Evolutionary conservation across 2,888 invertebrate genomes (phyloP), one percentile per base, ranked within the genome.

Genomic region (Dromius quadrimaculatus): DNA sequence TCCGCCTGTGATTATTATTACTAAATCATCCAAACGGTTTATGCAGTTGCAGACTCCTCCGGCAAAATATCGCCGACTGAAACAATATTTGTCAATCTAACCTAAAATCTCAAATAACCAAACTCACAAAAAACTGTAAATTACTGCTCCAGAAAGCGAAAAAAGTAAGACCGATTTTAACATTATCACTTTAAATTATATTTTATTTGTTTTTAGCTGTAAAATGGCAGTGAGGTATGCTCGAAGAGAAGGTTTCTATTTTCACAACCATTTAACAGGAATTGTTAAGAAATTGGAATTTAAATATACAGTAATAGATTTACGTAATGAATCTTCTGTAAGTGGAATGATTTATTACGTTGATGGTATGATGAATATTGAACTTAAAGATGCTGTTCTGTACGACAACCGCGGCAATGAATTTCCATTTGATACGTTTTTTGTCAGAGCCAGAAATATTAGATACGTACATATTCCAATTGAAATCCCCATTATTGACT

Each of bases 291-390:
- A 87, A 63, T 81, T 90, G 63, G 85, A 88, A 81, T 86, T 86
- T 5, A 81, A 85, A 75, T 86, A 85, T 75, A 87, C 89, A 2
- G 87, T 86, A 17, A 83, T 91, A 22, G 91, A 91, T 81, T 82
- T 91, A 47, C 83, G 89, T 74, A 89, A 91, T 80, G 90, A 91
- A 77, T 81, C 87, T 0, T 86, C 84, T 76, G 83, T 90, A 32
- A 86, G 86, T 77, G 91, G 91, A 43, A 81, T 81, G 74, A 81
- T 91, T 50, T 80, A 80, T n/a, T 79, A 83, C 68, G 87, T 89
- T 2, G 91, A 91, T 82, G 90, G 89, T 69, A 88, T 77, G 75
- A 91, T 91, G 90, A 91, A 91, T 76, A 81, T 91, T 64, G 85
- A 88, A 72, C 84, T 91, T 82, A 81, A 81, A 74, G 85, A 90